Base-by-base conservation (phyloP, 2,113 vertebrate genomes). In the Notothenia coriiceps region DNA sequence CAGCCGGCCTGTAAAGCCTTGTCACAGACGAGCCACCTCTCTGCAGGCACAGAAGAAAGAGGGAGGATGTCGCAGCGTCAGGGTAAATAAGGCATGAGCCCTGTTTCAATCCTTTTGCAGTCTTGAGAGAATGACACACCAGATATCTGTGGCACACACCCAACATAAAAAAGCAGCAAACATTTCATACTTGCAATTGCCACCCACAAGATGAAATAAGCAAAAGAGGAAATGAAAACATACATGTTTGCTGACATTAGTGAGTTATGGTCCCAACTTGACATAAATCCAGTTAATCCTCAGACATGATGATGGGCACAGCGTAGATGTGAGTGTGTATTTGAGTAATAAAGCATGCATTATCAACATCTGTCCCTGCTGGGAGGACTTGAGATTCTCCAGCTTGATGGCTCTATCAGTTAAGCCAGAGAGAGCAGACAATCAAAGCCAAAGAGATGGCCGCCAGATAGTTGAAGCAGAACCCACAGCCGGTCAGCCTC, bases 41-140 rank as follows among this genome's bases (percentile, higher is more conserved):
- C 57, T 55, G 55, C 40, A 65, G 65, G 60, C 10, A 46, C 52
- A 52, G 69, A 49, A 33, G 57, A 74, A 61, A 74, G 33, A 71
- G 33, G 44, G 40, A 78, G 46, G 57, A 72, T 50, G 67, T 69
- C 15, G 35, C 50, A 77, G 20, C 78, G 59, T 78, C 56, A 33
- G 56, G 61, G 63, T 86, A 86, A 90, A 82, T 86, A 88, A 88
- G 63, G 40, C 68, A 85, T 86, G 71, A 86, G 83, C 61, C 47
- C 10, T 88, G 78, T 78, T 82, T 70, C 35, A 62, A 29, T 55
- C 63, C 9, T 7, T 63, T 66, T 29, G 55, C 14, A 55, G 6
- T 70, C n/a, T 4, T 33, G 47, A 56, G 12, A 73, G 44, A 69
- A 66, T 50, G 44, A 55, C 12, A 72, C 57, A 49, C 54, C 52